A percentile compares a stretch with the other conserved stretches of the same genome.
Evolutionary conservation across 2,888 invertebrate species (phyloP).

Genomic region (Terebella lapidaria): DNA sequence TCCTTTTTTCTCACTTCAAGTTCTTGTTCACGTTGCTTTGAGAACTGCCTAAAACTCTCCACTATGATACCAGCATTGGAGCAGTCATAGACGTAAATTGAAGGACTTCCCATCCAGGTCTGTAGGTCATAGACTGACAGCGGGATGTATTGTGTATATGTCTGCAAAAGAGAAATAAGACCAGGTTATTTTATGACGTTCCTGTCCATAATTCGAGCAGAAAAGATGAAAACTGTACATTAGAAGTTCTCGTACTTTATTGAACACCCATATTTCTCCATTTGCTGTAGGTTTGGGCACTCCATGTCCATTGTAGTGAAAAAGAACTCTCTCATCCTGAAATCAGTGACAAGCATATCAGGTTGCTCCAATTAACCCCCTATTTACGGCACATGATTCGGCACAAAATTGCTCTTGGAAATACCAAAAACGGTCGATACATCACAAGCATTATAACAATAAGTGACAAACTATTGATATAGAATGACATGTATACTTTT

Average conservation of each 20-base stretch:
- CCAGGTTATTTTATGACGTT: neutral
- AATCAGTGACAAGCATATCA: too few relatives aligned
- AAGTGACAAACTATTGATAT: too few relatives aligned
- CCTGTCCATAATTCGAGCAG: neutral
- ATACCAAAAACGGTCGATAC: too few relatives aligned
- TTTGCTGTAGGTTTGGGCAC: conserved; percentile 96
- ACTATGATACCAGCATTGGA: conserved; percentile 96
- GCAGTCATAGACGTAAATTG: conserved; percentile 98
- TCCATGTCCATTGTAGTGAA: conserved; percentile 99
- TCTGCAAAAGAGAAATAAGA: conserved; percentile 58
- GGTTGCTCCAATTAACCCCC: too few relatives aligned
- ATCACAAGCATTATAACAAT: too few relatives aligned
- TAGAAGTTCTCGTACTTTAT: conserved; percentile 65
- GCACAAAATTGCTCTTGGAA: too few relatives aligned
- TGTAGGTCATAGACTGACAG: conserved; percentile 96
- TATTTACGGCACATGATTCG: neutral
- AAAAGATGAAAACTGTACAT: too few relatives aligned
- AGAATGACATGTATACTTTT: too few relatives aligned
- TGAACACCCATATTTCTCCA: conserved; percentile 99
- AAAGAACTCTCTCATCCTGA: conserved; percentile 87
- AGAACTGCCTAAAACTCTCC: conserved; percentile 59
- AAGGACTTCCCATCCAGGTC: conserved; percentile 98
- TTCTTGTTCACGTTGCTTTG: conserved; percentile 43
- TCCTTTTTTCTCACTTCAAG: conserved; percentile 12
- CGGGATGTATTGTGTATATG: conserved; percentile 98